These are phyloP conservation scores for Cantharis rustica DNA, from an alignment of 2,888 invertebrate species.

Conservation along the genomic window DNA sequence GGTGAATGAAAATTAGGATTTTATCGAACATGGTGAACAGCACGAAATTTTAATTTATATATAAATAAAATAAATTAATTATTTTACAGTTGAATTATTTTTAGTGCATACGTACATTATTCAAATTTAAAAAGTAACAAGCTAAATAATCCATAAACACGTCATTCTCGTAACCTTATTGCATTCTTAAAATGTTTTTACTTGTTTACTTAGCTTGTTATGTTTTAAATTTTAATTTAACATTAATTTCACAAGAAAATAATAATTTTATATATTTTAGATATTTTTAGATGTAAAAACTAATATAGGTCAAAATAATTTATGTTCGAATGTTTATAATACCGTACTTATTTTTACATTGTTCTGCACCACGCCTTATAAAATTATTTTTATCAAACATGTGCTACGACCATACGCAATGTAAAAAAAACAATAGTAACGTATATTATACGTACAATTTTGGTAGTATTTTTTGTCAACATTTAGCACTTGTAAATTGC, in stretches of 20 bases:
- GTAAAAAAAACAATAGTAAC: background rate
- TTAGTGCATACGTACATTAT: no score
- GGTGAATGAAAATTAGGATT: no score
- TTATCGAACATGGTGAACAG: no score
- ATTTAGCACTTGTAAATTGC: background rate
- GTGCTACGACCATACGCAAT: background rate
- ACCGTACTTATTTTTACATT: conserved; percentile 6
- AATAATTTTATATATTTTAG: background rate
- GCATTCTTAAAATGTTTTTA: no score
- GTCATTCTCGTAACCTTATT: no score
- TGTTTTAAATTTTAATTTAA: no score
- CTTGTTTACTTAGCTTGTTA: no score
- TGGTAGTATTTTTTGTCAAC: background rate
- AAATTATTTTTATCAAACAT: conserved; percentile 13
- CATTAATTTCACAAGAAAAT: background rate
- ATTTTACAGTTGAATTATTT: no score
- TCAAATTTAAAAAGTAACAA: no score
- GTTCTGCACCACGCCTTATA: conserved; percentile 11
- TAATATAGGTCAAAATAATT: conserved; percentile 1
- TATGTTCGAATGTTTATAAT: conserved; percentile 3
- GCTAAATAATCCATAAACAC: no score
- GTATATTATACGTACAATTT: background rate
- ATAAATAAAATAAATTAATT: no score
- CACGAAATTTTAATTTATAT: no score
- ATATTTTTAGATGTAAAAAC: background rate